Percentiles rank a stretch among this genome's conserved stretches.
Evolutionary conservation across 2,797 vertebrate species (phyloP).

Genomic region (Melanotaenia maccullochi): DNA sequence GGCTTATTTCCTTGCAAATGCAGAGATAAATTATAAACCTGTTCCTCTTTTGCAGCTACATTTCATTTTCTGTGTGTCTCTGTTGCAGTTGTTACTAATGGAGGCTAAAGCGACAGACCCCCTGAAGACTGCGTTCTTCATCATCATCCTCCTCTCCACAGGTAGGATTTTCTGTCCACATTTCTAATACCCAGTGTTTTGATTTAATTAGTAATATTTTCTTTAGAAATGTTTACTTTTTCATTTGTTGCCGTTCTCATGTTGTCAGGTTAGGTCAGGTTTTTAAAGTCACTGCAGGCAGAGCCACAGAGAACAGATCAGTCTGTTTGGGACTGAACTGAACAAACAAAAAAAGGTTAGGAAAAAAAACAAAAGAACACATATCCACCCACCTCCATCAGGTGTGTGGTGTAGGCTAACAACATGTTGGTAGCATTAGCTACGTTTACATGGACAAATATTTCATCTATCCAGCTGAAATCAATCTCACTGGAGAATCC

Average conservation of each 20-base stretch:
- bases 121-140: constrained; percentile 34
- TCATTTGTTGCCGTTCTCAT: not conserved
- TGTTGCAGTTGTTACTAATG: constrained; percentile 31
- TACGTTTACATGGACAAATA: too few species aligned
- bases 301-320: not conserved
- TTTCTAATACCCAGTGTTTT: not conserved
- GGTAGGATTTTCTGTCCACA: constrained; percentile 40
- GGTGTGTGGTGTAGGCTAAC: too few species aligned
- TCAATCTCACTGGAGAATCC: too few species aligned
- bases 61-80: constrained; percentile 27
- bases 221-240: too few species aligned
- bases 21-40: not conserved
- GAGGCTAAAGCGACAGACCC: not conserved
- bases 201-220: not conserved
- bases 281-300: not conserved
- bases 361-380: too few species aligned
- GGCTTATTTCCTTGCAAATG: not conserved
- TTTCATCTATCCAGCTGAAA: too few species aligned
- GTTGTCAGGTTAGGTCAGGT: not conserved
- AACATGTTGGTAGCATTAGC: too few species aligned
- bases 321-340: not conserved
- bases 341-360: not conserved
- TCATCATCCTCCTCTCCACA: constrained; percentile 31
- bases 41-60: constrained; percentile 27
- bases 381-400: too few species aligned